Conservation (phyloP, 2,113 vertebrate genomes). For the Caretta caretta region DNA sequence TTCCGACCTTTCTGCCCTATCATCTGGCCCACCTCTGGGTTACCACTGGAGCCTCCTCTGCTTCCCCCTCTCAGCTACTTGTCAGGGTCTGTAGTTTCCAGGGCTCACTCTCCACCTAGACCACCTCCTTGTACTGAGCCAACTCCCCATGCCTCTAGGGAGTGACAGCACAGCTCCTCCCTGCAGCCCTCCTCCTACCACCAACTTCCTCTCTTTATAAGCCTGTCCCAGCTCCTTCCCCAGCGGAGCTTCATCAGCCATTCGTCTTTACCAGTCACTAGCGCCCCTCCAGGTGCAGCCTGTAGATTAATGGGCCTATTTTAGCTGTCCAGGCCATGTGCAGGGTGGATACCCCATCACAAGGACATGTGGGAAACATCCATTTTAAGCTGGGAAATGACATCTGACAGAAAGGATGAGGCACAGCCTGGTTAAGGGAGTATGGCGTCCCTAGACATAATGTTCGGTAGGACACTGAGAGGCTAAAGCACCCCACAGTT, state of each 20-base stretch:
- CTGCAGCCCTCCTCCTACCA: not conserved
- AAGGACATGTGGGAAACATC: not conserved
- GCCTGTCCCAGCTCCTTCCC: not conserved
- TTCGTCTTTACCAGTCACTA: not conserved
- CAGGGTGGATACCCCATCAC: not conserved
- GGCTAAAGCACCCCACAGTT: not conserved
- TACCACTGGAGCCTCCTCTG: not conserved
- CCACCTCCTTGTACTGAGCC: no score
- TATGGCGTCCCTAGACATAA: not conserved
- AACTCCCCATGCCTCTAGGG: not conserved
- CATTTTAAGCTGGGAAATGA: not conserved
- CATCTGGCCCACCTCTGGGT: not conserved
- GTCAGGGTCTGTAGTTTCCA: not conserved
- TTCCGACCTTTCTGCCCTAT: not conserved
- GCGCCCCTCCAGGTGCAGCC: not conserved
- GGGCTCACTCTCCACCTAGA: not conserved
- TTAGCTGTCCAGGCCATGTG: not conserved
- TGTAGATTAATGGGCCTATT: not conserved
- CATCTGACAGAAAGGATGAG: not conserved
- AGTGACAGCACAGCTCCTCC: not conserved
- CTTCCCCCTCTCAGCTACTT: not conserved
- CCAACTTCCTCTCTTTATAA: not conserved
- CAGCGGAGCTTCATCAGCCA: not conserved
- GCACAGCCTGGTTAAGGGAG: not conserved
- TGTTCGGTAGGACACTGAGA: not conserved